Base-by-base conservation (phyloP, 2,113 vertebrate species). In the Desmodus rotundus region DNA sequence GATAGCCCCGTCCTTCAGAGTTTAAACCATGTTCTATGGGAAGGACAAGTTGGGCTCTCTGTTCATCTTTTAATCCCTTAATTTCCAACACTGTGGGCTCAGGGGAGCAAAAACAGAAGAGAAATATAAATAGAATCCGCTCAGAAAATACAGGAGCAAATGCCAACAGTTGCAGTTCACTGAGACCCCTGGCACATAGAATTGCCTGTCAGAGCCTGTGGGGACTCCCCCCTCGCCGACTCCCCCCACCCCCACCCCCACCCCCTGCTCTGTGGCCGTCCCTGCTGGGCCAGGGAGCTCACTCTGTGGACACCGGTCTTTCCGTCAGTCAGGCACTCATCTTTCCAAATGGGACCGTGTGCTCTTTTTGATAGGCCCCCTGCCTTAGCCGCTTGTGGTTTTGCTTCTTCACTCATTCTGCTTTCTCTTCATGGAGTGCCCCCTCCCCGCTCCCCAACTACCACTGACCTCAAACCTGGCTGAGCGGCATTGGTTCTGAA, bases 141-240 rank as follows among this genome's bases (percentile, higher is more conserved):
- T 33, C 31, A 54, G 47, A 12, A 89, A n/a, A 41, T 6, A 3
- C 0, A 0, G 20, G n/a, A 38, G 22, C 28, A n/a, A 38, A 43
- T 1, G 20, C n/a, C 24, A 19, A 0, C 5, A 63, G 45, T 31
- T 11, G 2, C 1, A 10, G 3, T 1, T 13, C 5, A 7, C 19
- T 13, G 0, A 36, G 14, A 4, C 6, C 5, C 19, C 4, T 12
- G 61, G 15, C 58, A 41, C 19, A 2, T 1, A 17, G 58, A 12
- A 28, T 9, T 10, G n/a, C 80, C 11, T 10, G 43, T 33, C 0
- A 0, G 3, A 5, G 15, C 6, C 31, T 0, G 0, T 1, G 0
- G 0, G 12, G 19, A 31, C 3, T 5, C 92, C 36, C 1, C 4
- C 38, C 36, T 19, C 33, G 0, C 15, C 0, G 0, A 26, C 10